Evolutionary conservation across 2,888 invertebrate species (phyloP), one percentile per base, ranked within the genome.

Genomic region (Plebejus anna): DNA sequence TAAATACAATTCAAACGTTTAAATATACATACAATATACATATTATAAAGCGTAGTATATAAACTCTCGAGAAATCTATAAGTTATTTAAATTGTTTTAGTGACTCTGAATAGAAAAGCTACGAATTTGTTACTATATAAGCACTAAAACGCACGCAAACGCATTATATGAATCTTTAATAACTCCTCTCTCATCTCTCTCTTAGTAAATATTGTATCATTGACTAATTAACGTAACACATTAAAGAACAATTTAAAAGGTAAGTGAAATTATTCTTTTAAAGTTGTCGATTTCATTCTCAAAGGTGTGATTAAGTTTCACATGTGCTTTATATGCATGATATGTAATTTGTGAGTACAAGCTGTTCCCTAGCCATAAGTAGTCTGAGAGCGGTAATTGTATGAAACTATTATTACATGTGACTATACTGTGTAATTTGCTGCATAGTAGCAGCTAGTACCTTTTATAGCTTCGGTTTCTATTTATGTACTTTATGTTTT

Each of bases 261-360:
- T 61, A 11, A 66, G 32, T 66, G 32, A 66, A 66, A 61, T 61
- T 4, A 28, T 28, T 61, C 28, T 32, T 36, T 66, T 6, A 66
- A 66, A 66, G 32, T 66, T 36, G 9, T 61, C 32, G 13, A 66
- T 66, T 66, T 32, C 13, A 32, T 66, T 32, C 32, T 32, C 32
- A 2, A 32, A 59, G 70, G 57, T 76, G 70, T 71, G 16, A 72
- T 76, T 71, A 59, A 59, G 71, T 71, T 76, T 76, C 38, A 72
- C 32, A 76, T 57, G 59, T 71, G 59, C 71, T 28, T 51, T 51
- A 28, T 70, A 51, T 70, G 76, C 66, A 28, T 57, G 59, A 32
- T 72, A 57, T 72, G 42, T 76, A 76, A 76, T 76, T 76, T 76
- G 71, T 76, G 59, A 57, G 71, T 32, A 6, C 38, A 42, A 42